phyloP scores from a whole-genome alignment of 92 coral and sea anemone genomes.

The Pocillopora meandrina region DNA sequence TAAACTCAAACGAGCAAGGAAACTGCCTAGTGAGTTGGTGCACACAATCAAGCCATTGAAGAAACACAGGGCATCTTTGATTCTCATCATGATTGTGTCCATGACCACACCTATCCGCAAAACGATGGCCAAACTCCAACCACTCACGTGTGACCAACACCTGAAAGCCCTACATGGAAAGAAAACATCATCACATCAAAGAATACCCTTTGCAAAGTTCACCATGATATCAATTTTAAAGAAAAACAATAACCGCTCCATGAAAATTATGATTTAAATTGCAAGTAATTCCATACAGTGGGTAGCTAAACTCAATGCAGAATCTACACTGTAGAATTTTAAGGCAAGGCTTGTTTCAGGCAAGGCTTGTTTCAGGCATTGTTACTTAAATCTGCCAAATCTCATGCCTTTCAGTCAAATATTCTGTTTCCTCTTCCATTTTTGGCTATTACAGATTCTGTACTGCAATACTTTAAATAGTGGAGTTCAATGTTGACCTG shows the following conservation, averaged over 20 bases:
- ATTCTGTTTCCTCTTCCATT: no score
- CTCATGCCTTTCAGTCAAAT: no score
- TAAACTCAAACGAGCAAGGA: conserved; percentile 98
- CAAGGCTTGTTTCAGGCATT: no score
- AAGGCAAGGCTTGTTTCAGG: no score
- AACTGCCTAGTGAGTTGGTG: conserved; percentile 93
- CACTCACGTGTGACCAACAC: conserved; percentile 95
- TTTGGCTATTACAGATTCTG: no score
- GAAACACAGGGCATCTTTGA: conserved; percentile 92
- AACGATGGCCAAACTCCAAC: conserved; percentile 97
- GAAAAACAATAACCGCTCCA: neutral
- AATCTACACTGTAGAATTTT: no score
- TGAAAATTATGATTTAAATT: no score
- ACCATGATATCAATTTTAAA: neutral
- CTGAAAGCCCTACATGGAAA: conserved; percentile 75
- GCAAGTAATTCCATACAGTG: no score
- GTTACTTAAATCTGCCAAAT: no score
- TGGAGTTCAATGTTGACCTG: no score
- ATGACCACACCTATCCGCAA: conserved; percentile 98
- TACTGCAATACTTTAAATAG: no score
- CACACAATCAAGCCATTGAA: conserved; percentile 97
- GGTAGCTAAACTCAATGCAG: no score
- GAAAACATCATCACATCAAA: neutral
- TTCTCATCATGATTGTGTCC: conserved; percentile 75
- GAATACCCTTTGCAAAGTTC: neutral